phyloP scores from a whole-genome alignment of 2,797 vertebrate species.

The Tinamus major region DNA sequence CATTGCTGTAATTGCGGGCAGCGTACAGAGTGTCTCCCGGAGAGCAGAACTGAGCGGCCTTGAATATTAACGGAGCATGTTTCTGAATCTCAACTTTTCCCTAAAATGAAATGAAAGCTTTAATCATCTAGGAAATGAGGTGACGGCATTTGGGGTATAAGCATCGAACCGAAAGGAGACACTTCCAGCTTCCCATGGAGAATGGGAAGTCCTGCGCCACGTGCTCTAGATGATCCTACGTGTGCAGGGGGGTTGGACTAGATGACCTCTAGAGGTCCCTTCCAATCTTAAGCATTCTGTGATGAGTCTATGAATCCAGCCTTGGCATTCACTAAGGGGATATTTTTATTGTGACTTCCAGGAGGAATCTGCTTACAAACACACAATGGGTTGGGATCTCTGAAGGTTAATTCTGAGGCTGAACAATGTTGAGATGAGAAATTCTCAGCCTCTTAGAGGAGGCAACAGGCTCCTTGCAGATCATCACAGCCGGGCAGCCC shows the following conservation, averaged over 20 bases:
- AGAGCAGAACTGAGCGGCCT: not conserved
- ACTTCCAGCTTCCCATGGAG: not conserved
- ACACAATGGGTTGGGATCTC: not conserved
- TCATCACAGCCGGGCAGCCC: not conserved
- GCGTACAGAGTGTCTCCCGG: not conserved
- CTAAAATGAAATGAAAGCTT: not conserved
- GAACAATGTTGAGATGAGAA: not conserved
- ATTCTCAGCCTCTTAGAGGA: not conserved
- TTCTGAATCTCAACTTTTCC: not conserved
- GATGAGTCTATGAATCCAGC: not conserved
- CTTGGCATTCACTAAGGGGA: not conserved
- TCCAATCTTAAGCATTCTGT: too few species aligned
- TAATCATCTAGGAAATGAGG: not conserved
- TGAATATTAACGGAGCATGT: not conserved
- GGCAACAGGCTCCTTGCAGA: not conserved
- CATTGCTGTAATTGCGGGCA: constrained; percentile 27
- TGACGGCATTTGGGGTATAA: not conserved
- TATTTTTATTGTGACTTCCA: not conserved
- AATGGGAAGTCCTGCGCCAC: too few species aligned
- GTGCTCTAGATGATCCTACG: too few species aligned
- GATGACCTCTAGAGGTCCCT: too few species aligned
- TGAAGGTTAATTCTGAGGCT: not conserved
- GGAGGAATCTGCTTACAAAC: not conserved
- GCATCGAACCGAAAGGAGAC: not conserved
- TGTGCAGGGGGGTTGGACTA: too few species aligned